phyloP scores from a whole-genome alignment of 2,113 vertebrate species.

The Nyctereutes procyonoides region DNA sequence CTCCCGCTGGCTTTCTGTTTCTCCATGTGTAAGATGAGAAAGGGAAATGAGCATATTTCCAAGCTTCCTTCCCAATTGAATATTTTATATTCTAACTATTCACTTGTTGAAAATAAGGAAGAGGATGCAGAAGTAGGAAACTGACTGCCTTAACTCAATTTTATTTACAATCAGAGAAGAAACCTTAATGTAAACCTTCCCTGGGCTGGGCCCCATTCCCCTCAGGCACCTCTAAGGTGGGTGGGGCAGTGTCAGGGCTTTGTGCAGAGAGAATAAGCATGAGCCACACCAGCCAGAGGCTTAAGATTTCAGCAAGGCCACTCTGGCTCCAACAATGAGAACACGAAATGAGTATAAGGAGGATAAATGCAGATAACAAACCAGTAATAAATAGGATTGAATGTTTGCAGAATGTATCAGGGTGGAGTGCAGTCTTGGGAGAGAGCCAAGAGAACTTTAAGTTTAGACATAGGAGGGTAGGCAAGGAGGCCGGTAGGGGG shows the following conservation, averaged over 20 bases:
- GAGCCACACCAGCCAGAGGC: not conserved
- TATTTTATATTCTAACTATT: not conserved
- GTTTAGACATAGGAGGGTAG: not conserved
- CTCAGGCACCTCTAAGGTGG: rapidly evolving
- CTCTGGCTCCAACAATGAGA: not conserved
- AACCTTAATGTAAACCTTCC: not conserved
- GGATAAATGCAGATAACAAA: not conserved
- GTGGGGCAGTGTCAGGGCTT: not conserved
- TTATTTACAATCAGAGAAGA: not conserved
- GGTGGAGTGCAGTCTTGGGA: not conserved
- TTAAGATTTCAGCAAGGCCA: not conserved
- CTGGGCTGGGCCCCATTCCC: rapidly evolving
- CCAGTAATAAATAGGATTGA: constrained; percentile 17
- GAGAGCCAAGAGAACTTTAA: not conserved
- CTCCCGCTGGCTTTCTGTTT: not conserved
- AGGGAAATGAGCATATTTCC: not conserved
- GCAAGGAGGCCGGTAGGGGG: not conserved
- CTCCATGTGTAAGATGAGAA: not conserved
- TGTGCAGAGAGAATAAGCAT: not conserved
- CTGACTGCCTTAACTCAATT: not conserved
- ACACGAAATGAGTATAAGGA: not conserved
- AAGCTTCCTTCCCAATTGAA: not conserved
- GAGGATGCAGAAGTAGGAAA: not conserved
- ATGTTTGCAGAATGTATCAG: not conserved
- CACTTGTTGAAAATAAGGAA: not conserved